phyloP scores from a whole-genome alignment of 2,113 vertebrate genomes.

The Psittacus erithacus region DNA sequence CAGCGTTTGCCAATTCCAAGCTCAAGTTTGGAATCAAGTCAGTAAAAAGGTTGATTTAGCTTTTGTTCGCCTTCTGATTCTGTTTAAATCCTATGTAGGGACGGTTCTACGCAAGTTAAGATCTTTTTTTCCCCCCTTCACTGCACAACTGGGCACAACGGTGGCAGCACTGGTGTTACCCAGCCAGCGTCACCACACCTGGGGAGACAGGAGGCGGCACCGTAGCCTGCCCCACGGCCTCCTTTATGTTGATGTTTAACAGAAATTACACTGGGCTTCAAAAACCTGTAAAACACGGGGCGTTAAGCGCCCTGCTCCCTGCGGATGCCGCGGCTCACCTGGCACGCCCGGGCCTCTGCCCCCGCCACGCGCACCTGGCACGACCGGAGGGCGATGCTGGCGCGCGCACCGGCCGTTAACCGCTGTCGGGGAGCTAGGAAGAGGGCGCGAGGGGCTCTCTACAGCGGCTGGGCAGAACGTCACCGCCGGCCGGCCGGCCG shows the following conservation, averaged over 20 bases:
- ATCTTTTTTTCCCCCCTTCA: background rate
- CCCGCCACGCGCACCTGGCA: background rate
- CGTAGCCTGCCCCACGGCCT: background rate
- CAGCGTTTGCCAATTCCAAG: too few relatives aligned
- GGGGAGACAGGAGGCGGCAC: background rate
- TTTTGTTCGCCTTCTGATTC: background rate
- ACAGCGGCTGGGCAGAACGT: background rate
- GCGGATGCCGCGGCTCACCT: too few relatives aligned
- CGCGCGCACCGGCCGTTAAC: background rate
- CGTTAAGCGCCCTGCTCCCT: background rate
- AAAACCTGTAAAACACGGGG: too few relatives aligned
- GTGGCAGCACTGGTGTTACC: background rate
- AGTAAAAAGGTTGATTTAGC: fast-evolving
- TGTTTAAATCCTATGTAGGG: background rate
- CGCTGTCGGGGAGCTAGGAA: background rate
- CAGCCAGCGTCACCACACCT: too few relatives aligned
- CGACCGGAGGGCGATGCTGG: background rate
- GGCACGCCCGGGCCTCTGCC: too few relatives aligned
- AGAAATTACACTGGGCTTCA: too few relatives aligned
- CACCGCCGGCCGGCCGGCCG: too few relatives aligned
- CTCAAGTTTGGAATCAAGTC: background rate
- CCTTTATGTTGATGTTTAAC: too few relatives aligned
- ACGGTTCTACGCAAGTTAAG: background rate
- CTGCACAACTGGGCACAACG: background rate
- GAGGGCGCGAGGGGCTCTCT: too few relatives aligned